Conservation (phyloP, 2,113 vertebrate species). For the Heterocephalus glaber region DNA sequence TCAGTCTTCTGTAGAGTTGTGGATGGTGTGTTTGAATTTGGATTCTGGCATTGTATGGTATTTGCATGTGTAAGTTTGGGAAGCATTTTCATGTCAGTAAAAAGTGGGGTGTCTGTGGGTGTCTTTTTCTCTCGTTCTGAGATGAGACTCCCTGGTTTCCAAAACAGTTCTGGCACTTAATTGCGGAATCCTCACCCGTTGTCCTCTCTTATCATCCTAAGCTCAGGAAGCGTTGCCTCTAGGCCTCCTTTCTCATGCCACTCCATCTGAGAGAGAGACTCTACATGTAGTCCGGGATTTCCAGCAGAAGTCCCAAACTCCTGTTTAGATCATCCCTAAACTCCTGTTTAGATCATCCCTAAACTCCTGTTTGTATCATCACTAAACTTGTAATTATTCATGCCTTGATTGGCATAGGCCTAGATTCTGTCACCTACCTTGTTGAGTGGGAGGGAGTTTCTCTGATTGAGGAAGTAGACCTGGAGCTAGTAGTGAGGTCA, state of each 20-base stretch:
- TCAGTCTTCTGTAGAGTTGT: conserved; percentile 7
- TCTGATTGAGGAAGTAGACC: neutral
- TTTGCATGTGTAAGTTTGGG: neutral
- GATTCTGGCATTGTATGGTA: neutral
- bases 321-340: neutral
- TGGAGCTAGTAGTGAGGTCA: neutral
- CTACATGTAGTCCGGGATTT: neutral
- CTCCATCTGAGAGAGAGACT: neutral
- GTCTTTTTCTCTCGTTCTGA: neutral
- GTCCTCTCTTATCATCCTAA: neutral
- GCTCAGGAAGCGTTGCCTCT: neutral
- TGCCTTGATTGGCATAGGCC: neutral
- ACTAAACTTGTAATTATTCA: neutral
- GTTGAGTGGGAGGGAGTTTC: neutral
- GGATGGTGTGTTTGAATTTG: neutral
- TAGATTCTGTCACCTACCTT: neutral
- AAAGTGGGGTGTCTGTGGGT: neutral
- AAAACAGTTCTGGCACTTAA: neutral
- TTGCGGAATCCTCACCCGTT: neutral
- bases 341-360: too few species aligned
- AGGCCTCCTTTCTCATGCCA: neutral
- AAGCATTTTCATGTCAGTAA: conserved; percentile 5
- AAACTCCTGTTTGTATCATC: neutral
- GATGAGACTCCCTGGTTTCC: neutral
- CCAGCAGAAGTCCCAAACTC: neutral